Conservation (phyloP, 2,113 vertebrate genomes). For the Myrmecobius fasciatus region DNA sequence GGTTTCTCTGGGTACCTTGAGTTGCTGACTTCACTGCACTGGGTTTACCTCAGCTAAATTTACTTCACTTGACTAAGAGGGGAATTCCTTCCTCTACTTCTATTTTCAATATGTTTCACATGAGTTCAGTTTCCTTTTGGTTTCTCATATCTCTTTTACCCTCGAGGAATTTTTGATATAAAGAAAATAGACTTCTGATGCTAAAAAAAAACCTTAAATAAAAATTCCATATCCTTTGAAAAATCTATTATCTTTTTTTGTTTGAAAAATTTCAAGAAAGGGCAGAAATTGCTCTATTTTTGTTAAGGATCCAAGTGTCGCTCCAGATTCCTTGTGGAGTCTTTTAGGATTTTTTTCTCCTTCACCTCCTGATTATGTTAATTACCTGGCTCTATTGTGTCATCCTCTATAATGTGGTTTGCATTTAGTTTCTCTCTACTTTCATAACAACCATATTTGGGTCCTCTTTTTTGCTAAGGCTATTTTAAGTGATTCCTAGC, state of each 20-base stretch:
- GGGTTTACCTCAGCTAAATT: background rate
- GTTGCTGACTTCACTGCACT: background rate
- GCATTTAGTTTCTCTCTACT: background rate
- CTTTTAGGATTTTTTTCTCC: background rate
- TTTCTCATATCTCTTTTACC: background rate
- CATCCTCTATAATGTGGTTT: background rate
- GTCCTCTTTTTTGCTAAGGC: background rate
- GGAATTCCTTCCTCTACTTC: background rate
- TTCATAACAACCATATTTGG: background rate
- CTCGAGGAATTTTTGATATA: background rate
- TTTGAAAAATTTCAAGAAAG: constrained; percentile 31
- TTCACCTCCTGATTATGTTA: background rate
- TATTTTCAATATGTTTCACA: background rate
- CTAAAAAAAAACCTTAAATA: background rate
- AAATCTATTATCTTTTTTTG: background rate
- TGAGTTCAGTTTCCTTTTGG: background rate
- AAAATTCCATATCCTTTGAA: background rate
- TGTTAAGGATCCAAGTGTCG: background rate
- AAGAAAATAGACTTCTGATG: background rate
- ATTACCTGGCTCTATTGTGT: background rate
- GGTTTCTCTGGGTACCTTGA: background rate
- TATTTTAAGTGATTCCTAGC: background rate
- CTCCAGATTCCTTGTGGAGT: background rate
- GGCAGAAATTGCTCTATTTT: background rate
- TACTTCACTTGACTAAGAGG: background rate